Evolutionary conservation across 2,113 vertebrate genomes (phyloP).

Genomic region (Paramormyrops kingsleyae): DNA sequence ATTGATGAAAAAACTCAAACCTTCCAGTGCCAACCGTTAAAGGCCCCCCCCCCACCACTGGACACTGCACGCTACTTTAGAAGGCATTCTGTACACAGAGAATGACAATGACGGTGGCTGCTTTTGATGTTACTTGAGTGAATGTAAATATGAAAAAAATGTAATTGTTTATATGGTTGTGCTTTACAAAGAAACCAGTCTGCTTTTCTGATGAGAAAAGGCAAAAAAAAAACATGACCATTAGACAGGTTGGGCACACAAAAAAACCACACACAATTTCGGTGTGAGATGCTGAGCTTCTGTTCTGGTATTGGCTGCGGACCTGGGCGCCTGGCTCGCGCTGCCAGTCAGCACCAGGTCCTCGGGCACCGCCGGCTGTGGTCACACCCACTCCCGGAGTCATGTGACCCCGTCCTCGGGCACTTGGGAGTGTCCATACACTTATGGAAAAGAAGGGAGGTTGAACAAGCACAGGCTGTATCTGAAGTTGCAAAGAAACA

Average conservation of each 20-base stretch:
- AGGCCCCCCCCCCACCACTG: neutral
- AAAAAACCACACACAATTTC: neutral
- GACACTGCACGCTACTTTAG: slow-evolving; percentile 15
- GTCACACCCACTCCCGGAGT: neutral
- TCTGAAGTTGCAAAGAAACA: neutral
- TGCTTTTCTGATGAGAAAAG: neutral
- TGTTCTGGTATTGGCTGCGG: neutral
- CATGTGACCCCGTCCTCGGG: neutral
- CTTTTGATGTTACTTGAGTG: slow-evolving; percentile 10
- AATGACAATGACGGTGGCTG: neutral
- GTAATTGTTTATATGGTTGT: slow-evolving; percentile 21
- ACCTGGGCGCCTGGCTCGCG: neutral
- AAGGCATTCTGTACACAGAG: slow-evolving; percentile 1
- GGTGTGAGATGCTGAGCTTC: neutral
- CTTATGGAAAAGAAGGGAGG: neutral
- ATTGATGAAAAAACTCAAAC: neutral
- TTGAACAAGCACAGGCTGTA: neutral
- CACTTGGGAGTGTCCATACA: neutral
- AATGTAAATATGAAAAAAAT: slow-evolving; percentile 17
- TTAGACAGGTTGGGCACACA: neutral
- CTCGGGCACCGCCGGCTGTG: neutral
- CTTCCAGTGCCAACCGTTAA: slow-evolving; percentile 16
- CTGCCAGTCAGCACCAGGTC: neutral
- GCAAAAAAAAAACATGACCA: neutral
- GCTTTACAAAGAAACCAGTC: neutral